Conservation (phyloP, 2,113 vertebrate genomes). For the Sclerurus mexicanus region DNA sequence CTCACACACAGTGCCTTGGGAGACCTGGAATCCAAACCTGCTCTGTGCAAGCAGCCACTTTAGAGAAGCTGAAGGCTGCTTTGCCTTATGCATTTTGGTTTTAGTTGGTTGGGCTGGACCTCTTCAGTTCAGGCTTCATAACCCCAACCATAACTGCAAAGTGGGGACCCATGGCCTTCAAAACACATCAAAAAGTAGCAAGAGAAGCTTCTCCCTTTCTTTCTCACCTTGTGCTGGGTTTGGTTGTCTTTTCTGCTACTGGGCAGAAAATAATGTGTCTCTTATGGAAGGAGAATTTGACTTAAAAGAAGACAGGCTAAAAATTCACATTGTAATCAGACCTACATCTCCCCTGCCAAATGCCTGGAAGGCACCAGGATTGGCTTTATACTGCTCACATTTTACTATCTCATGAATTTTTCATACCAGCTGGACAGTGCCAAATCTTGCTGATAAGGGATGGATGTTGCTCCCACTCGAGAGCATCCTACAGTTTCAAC, state of each 20-base stretch:
- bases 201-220: background rate
- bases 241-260: background rate
- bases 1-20: background rate
- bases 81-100: background rate
- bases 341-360: background rate
- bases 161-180: background rate
- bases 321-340: background rate
- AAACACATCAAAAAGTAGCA: background rate
- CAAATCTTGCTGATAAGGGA: conserved; percentile 15
- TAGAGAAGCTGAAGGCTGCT: background rate
- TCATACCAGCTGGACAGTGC: background rate
- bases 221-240: background rate
- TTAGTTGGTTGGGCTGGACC: background rate
- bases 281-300: background rate
- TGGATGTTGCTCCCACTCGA: background rate
- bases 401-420: conserved; percentile 40
- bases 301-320: conserved; percentile 2
- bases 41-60: fast-evolving
- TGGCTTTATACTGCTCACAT: background rate
- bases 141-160: background rate
- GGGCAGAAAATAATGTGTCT: background rate
- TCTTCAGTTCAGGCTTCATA: background rate
- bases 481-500: background rate
- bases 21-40: background rate
- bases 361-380: background rate